These are phyloP conservation scores for Machimus rusticus DNA, from an alignment of 2,888 invertebrate species.

Conservation along the genomic window DNA sequence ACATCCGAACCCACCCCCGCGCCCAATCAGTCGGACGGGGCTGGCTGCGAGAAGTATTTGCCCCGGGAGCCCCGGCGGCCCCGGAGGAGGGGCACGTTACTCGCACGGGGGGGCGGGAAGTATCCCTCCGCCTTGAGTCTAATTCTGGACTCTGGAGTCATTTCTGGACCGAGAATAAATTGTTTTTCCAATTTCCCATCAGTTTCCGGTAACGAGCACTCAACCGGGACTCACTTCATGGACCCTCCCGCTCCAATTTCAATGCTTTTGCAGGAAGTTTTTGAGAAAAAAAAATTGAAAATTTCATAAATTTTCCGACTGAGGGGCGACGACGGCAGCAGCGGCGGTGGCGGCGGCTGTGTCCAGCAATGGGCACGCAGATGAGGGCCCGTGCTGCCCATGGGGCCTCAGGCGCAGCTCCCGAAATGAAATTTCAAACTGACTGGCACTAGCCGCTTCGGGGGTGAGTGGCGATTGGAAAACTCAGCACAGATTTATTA, in stretches of 20 bases:
- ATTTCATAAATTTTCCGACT: slow-evolving; percentile 2
- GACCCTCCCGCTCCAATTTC: neutral
- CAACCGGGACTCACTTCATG: neutral
- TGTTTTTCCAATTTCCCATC: slow-evolving; percentile 32
- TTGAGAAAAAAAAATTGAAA: slow-evolving; percentile 30
- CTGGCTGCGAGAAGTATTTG: neutral
- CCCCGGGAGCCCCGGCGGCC: neutral
- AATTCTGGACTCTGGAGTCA: neutral
- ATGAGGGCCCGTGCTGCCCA: neutral
- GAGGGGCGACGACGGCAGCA: neutral
- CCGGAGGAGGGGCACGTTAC: neutral
- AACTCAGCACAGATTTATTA: neutral
- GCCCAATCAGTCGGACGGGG: neutral
- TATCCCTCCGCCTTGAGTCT: neutral
- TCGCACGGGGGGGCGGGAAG: neutral
- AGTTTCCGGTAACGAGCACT: slow-evolving; percentile 3
- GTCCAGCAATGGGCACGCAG: neutral
- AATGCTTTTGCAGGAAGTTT: neutral
- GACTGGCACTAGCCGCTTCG: neutral
- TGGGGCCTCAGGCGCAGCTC: neutral
- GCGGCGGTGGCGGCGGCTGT: neutral
- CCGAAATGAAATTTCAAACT: neutral
- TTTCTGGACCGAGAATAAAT: neutral
- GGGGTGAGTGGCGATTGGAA: neutral
- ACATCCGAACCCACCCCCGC: neutral